Base-by-base conservation (phyloP, 2,888 invertebrate species). In the Zeuzera pyrina region DNA sequence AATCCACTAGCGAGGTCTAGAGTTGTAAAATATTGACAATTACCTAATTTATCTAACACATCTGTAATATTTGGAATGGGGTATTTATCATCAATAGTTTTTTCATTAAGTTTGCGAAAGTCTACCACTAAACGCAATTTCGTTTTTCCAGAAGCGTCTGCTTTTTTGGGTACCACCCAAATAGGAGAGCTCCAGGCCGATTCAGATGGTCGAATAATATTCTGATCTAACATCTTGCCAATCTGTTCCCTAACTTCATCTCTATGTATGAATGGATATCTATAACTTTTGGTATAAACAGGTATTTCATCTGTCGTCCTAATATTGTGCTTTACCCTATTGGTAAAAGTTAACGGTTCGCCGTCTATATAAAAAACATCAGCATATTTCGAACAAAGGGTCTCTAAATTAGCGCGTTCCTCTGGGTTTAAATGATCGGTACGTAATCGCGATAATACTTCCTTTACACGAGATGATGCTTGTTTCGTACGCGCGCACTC, bases 371-470 rank as follows among this genome's bases (percentile, higher is more conserved):
- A 38, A 27, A 50, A 48, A 1, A 48, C 40, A 10, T 49, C 49
- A 1, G 42, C 31, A 24, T 49, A 52, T 1, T 34, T 23, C 1
- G 38, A 12, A 21, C 41, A 39, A 1, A 41, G 13, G 12, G 33
- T 7, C 13, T 34, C 30, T 31, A 50, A 36, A 16, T 57, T 50
- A 26, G 32, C 34, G 1, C 38, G 38, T 41, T 53, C 53, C 16
- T 57, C 54, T 0, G 29, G 19, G 13, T 55, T 52, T 8, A 56
- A 22, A 36, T 56, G 55, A 3, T 49, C 42, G 0, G 50, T 55
- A 3, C 55, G 46, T 3, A 57, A 29, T 1, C 47, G 45, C 8
- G 49, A 42, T 14, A 40, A 11, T n/a, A 40, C 35, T n/a, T 40
- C 33, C 2, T 16, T 15, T 11, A 11, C 23, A 10, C 49, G 48